Evolutionary conservation across 2,113 vertebrate genomes (phyloP).

Genomic region (Apeltes quadracus): DNA sequence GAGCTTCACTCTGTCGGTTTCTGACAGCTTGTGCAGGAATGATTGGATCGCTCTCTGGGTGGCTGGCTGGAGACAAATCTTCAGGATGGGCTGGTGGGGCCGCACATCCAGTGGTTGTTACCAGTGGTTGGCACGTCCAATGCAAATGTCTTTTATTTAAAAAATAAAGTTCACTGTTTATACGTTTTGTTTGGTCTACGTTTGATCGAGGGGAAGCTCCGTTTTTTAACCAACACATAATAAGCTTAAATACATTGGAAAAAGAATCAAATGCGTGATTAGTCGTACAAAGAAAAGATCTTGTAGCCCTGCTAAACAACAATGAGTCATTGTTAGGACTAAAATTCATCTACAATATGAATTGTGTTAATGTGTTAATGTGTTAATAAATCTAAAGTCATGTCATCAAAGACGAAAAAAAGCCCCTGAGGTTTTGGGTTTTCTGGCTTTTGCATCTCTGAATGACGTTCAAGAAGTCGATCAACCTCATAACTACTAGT

Average conservation of each 20-base stretch:
- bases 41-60: neutral
- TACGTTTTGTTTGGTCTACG: neutral
- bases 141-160: no score
- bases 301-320: slow-evolving; percentile 42
- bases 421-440: no score
- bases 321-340: slow-evolving; percentile 45
- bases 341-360: no score
- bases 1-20: neutral
- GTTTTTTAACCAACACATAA: neutral
- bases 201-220: neutral
- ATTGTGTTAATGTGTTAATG: no score
- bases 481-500: slow-evolving; percentile 4
- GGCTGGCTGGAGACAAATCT: neutral
- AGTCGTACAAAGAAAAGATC: slow-evolving; percentile 22
- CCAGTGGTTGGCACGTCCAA: neutral
- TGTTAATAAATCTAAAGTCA: no score
- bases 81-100: neutral
- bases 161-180: no score
- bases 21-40: neutral
- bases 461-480: slow-evolving; percentile 23
- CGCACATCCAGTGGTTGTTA: neutral
- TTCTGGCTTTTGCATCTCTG: no score
- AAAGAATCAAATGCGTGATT: slow-evolving; percentile 28
- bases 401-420: no score
- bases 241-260: no score